Evolutionary conservation across 2,113 vertebrate species (phyloP), one percentile per base, ranked within the genome.

Genomic region (Raja brachyura): DNA sequence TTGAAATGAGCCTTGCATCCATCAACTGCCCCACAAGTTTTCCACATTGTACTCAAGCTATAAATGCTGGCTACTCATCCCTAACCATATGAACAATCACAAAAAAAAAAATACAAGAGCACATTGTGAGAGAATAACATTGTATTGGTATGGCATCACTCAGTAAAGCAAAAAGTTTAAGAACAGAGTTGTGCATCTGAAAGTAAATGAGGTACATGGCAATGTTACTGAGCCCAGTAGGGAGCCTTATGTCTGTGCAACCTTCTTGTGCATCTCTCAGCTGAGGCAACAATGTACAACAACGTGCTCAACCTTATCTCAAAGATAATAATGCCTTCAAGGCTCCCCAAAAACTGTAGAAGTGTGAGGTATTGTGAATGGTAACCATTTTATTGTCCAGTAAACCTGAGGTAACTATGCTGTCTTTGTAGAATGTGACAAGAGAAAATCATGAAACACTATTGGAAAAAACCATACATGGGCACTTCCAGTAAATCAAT

Each of bases 331-430:
- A 92, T 73, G 68, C 22, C 68, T 73, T 20, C 8, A 3, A 94
- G 95, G 96, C 96, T 97, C 95, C 96, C 96, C 94, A 95, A 95
- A 95, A 97, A 97, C 96, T 96, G 95, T 95, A 93, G 93, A 94
- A 94, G 95, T 97, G 97, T 97, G 97, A 97, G 97, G 97, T 98
- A 98, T 97, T 96, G 96, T 96, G 95, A 96, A 96, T 95, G 96
- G 96, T 95, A 97, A 96, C 95, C 94, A 94, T 95, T 96, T 95
- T 93, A 96, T 95, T 96, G 96, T 98, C 98, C 98, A 98, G 97
- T 98, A 98, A 98, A 98, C 97, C 97, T 99, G 98, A 99, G 98
- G 98, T 98, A 98, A 97, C 96, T 95, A 97, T 97, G 97, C 96
- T 96, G 94, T 96, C 96, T 97, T 97, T 97, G 96, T 96, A 98